Base-by-base conservation (phyloP, 1,140 invertebrate species). In the Drosophila fuyamai region DNA sequence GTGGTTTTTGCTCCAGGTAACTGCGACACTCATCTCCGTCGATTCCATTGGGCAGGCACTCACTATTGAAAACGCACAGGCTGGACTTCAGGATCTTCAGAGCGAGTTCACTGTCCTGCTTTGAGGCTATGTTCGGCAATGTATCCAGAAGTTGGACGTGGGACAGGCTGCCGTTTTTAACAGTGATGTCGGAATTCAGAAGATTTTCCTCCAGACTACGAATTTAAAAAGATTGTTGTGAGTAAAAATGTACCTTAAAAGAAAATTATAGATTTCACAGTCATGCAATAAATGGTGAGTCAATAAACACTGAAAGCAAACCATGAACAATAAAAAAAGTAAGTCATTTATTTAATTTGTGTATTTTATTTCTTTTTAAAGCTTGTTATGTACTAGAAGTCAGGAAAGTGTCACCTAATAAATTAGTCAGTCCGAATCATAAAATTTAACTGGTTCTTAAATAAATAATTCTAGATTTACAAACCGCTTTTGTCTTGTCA, bases 31-130 rank as follows among this genome's bases (percentile, higher is more conserved):
- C 58, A 12, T 89, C 75, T 0, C 54, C 77, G 1, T 56, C 51
- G 13, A 91, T 76, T 0, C 18, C 73, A 7, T 63, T 27, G 2
- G 73, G 74, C 4, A 78, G 54, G 41, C 91, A 92, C 51, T 86
- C 76, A 35, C 66, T 72, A 55, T 92, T 91, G 44, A 77, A 83
- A 27, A 91, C 65, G 23, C 70, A 86, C 38, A 86, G 53, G 51
- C 81, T 89, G 0, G 88, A 74, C 76, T 91, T 91, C 0, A 92
- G 59, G 16, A 92, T 83, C 43, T 92, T 81, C 1, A 81, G 56
- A 0, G 89, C 91, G n/a, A 92, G 65, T 1, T 84, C 71, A 32
- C 82, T 86, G 51, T 91, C 81, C 29, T 73, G 29, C 36, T 80
- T 75, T 0, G 90, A 78, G 27, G 79, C 75, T 13, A 63, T 16